Conservation (phyloP, 2,797 vertebrate genomes). For the Platalea minor region DNA sequence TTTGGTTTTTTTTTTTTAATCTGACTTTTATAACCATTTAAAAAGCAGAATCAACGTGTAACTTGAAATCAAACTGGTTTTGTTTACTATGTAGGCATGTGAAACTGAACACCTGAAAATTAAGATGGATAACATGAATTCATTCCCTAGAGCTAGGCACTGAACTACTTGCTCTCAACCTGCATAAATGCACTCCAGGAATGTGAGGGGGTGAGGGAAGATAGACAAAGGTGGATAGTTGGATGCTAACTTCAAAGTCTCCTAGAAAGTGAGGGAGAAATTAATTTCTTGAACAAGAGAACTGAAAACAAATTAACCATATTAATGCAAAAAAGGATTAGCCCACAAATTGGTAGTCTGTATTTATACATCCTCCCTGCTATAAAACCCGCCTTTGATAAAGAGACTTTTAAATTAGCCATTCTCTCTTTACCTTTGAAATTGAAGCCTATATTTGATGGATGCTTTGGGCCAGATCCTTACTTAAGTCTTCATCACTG, state of each 20-base stretch:
- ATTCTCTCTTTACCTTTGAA: neutral
- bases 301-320: slow-evolving; percentile 36
- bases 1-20: neutral
- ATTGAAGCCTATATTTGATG: neutral
- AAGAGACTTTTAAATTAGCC: neutral
- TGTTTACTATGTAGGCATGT: neutral
- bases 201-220: neutral
- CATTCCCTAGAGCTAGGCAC: slow-evolving; percentile 16
- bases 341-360: slow-evolving; percentile 1
- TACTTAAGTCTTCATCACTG: neutral
- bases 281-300: slow-evolving; percentile 12
- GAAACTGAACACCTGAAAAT: slow-evolving; percentile 21
- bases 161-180: neutral
- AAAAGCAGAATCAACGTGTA: neutral
- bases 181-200: neutral
- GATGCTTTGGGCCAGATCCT: neutral
- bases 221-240: neutral
- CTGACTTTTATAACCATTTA: neutral
- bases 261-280: neutral
- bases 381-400: neutral
- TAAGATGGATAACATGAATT: neutral
- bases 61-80: neutral
- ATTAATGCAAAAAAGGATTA: slow-evolving; percentile 28
- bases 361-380: neutral
- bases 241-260: slow-evolving; percentile 34